Conservation (phyloP, 37 sponge, comb jelly and placozoan species). For the Amphimedon queenslandica region DNA sequence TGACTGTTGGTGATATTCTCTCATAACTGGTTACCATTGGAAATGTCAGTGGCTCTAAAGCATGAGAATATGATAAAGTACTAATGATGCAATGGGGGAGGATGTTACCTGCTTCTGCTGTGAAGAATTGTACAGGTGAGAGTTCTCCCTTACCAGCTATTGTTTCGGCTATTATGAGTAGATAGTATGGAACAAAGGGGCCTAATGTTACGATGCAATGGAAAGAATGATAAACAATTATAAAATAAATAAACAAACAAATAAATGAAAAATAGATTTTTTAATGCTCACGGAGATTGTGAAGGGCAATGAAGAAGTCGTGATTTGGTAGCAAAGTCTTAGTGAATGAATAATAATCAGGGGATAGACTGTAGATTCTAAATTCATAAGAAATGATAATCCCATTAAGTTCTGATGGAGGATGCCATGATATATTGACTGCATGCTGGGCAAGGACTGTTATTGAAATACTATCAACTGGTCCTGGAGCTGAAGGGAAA, state of each 20-base stretch:
- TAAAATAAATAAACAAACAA: no score
- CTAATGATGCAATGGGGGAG: neutral
- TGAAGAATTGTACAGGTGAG: neutral
- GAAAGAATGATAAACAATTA: no score
- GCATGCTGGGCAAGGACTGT: neutral
- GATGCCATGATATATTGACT: neutral
- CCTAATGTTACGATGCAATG: no score
- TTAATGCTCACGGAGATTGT: no score
- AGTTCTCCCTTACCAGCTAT: neutral
- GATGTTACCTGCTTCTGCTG: neutral
- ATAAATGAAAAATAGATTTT: no score
- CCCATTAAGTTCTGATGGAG: neutral
- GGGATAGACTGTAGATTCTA: no score
- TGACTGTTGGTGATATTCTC: neutral
- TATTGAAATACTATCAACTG: neutral
- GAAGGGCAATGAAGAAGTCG: no score
- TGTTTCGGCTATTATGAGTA: neutral
- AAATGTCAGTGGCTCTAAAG: neutral
- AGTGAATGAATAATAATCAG: no score
- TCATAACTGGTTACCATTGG: neutral
- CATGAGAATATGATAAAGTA: neutral
- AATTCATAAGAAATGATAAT: neutral
- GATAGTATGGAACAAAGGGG: neutral
- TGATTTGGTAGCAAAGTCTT: no score
- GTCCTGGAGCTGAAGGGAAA: neutral